Percentiles rank a stretch among this genome's conserved stretches.
phyloP scores from a whole-genome alignment of 2,888 invertebrate species.

The Drosophila pseudotakahashii region DNA sequence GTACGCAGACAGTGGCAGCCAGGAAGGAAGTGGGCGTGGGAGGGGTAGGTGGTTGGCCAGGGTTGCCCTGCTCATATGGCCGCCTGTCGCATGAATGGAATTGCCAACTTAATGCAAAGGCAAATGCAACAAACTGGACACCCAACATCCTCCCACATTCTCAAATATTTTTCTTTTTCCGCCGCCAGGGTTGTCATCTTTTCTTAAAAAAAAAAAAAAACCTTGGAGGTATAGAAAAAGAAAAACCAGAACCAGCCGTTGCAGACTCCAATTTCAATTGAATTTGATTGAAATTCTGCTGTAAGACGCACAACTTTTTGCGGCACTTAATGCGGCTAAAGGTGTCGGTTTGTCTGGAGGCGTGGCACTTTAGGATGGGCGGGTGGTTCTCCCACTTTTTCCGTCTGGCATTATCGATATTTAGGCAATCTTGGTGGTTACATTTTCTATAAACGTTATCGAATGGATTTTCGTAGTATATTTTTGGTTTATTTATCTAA shows the following conservation, averaged over 20 bases:
- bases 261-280: conserved; percentile 52
- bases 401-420: conserved; percentile 12
- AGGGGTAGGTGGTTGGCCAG: conserved; percentile 22
- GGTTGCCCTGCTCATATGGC: conserved; percentile 37
- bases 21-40: conserved; percentile 27
- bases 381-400: background rate
- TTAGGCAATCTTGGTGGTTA: conserved; percentile 8
- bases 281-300: conserved; percentile 57
- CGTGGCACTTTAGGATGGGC: background rate
- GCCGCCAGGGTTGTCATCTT: conserved; percentile 28
- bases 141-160: conserved; percentile 7
- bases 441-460: conserved; percentile 8
- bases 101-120: conserved; percentile 67
- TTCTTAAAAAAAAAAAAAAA: background rate
- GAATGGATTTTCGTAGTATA: too few species aligned
- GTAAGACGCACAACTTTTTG: conserved; percentile 9
- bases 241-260: background rate
- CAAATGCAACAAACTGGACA: conserved; percentile 59
- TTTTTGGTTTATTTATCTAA: too few species aligned
- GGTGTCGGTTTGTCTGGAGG: conserved; percentile 3
- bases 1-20: conserved; percentile 60
- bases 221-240: background rate
- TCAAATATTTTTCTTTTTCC: background rate
- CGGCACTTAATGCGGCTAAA: conserved; percentile 14
- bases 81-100: conserved; percentile 49